phyloP scores from a whole-genome alignment of 1,140 invertebrate species.

The Conopomorpha cramerella region DNA sequence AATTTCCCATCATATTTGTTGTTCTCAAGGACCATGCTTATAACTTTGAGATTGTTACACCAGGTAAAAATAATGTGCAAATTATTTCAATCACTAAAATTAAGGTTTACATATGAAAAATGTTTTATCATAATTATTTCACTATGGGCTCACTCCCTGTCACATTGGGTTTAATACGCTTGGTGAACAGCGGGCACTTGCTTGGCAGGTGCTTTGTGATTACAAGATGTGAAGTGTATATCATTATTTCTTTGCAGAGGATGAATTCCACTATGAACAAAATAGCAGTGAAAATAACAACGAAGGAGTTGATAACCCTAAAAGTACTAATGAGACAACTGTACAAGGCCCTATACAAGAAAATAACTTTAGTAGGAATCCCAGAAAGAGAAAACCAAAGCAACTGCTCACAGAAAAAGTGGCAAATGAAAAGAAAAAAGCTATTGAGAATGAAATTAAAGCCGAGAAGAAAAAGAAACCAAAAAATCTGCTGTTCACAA shows the following conservation, averaged over 20 bases:
- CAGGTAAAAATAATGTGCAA: too few relatives aligned
- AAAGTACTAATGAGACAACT: constrained; percentile 2
- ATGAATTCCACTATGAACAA: too few relatives aligned
- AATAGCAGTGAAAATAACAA: constrained; percentile 9
- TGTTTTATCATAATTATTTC: too few relatives aligned
- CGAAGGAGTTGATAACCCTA: not conserved
- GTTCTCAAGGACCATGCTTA: constrained; percentile 65
- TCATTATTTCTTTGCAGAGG: too few relatives aligned
- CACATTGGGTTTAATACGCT: too few relatives aligned
- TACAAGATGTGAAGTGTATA: too few relatives aligned
- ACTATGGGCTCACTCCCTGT: too few relatives aligned
- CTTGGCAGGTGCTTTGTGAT: too few relatives aligned
- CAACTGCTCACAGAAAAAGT: constrained; percentile 35
- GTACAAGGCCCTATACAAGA: not conserved
- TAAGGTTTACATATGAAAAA: too few relatives aligned
- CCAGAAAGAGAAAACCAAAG: constrained; percentile 17
- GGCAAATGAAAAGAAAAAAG: constrained; percentile 40
- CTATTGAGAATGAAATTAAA: constrained; percentile 47
- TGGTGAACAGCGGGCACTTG: too few relatives aligned
- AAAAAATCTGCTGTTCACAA: constrained; percentile 53
- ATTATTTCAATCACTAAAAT: too few relatives aligned
- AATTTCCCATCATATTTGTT: constrained; percentile 75
- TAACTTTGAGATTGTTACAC: constrained; percentile 64
- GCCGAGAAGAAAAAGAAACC: constrained; percentile 44
- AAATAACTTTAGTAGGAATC: constrained; percentile 4